Evolutionary conservation across 2,888 invertebrate species (phyloP), one percentile per base, ranked within the genome.

Genomic region (Iselma pallidipennis): DNA sequence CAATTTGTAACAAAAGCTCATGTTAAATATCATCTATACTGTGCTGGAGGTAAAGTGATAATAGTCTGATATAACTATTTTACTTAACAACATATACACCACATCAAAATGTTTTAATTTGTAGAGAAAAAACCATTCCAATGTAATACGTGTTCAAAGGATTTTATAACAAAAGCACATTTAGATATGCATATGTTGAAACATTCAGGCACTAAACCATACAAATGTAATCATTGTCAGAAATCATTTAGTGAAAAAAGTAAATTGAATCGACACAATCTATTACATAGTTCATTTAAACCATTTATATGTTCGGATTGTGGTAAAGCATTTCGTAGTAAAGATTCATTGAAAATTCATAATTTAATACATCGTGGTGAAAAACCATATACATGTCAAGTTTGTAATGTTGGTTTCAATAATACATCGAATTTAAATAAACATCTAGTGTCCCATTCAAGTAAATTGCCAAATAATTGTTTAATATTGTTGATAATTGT

Each of bases 121-220:
- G 57, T 55, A 80, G 80, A 71, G n/a, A 66, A 81, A 19, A 84
- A 82, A 67, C 85, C 86, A 1, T 83, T 82, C 64, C 79, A 80
- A 63, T 87, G 86, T 72, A 78, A 79, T 4, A 70, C 80, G 16
- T 87, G 87, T 65, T 79, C 79, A 10, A 83, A 89, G 85, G 85
- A 85, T 54, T 93, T 92, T 76, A 86, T 88, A 2, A 86, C 88
- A 4, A 86, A 87, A 57, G 88, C 90, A 0, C 92, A 93, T 77
- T 87, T 87, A 67, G 88, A 90, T 73, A 89, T 91, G 68, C 93
- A 93, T 70, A 84, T 87, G 76, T 83, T 88, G 14, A 86, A 86
- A 21, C 92, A 92, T 71, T 84, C 83, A 28, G 87, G 86, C 51
- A 85, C 85, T 66, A 85, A 87, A 59, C 86, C 86, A 0, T 88